Conservation (phyloP, 2,113 vertebrate genomes). For the Oenanthe oenanthe region DNA sequence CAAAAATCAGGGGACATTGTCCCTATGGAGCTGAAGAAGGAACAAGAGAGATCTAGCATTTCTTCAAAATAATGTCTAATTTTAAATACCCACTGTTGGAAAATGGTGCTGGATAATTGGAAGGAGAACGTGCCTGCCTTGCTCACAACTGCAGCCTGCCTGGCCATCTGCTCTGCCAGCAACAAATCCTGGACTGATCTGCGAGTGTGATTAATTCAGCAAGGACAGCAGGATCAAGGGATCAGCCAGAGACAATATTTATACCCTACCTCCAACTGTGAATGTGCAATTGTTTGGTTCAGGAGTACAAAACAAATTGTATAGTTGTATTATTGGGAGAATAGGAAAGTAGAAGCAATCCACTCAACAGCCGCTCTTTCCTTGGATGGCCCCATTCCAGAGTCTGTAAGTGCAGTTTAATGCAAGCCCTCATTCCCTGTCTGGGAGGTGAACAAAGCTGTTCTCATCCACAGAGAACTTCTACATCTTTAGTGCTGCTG, state of each 20-base stretch:
- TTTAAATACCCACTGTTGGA: not conserved
- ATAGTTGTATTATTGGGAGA: not conserved
- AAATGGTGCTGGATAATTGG: not conserved
- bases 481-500: not conserved
- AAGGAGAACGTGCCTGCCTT: not conserved
- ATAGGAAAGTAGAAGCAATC: not conserved
- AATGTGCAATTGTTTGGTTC: conserved; percentile 36
- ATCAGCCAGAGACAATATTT: conserved; percentile 40
- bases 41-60: not conserved
- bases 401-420: not conserved
- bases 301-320: conserved; percentile 3
- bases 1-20: not conserved
- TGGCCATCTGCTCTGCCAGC: conserved; percentile 52
- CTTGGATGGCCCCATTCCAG: not conserved
- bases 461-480: not conserved
- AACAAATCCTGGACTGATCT: conserved; percentile 50
- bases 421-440: not conserved
- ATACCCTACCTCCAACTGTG: conserved; percentile 33
- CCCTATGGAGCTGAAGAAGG: not conserved
- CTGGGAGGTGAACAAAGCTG: not conserved
- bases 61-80: not conserved
- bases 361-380: not conserved
- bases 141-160: not conserved
- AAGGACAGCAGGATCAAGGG: conserved; percentile 4
- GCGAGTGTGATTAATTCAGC: conserved; percentile 26